Percentiles rank a stretch among this genome's conserved stretches.
phyloP scores from a whole-genome alignment of 2,113 vertebrate species.

The Perognathus longimembris region DNA sequence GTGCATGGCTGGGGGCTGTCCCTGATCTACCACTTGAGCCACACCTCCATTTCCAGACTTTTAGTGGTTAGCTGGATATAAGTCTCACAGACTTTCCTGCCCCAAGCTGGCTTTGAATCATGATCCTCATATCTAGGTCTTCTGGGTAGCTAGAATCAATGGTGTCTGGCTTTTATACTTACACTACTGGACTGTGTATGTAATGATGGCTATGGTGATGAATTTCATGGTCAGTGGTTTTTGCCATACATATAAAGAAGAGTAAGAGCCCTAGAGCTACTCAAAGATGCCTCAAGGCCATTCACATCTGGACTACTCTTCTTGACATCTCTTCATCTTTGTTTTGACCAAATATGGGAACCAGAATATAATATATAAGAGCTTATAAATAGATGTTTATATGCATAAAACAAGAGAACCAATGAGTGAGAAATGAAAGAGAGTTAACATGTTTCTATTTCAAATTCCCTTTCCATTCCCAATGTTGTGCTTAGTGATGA shows the following conservation, averaged over 20 bases:
- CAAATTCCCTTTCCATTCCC: slow-evolving; percentile 6
- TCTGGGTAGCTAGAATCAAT: no score
- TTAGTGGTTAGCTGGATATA: no score
- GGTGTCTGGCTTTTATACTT: neutral
- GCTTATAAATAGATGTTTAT: neutral
- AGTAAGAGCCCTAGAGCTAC: neutral
- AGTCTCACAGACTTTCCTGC: no score
- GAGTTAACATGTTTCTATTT: slow-evolving; percentile 5
- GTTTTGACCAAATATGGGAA: slow-evolving; percentile 2
- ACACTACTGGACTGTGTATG: neutral
- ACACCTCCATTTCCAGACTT: no score
- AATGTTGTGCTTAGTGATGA: neutral
- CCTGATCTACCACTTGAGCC: no score
- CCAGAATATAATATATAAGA: neutral
- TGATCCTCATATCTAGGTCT: no score
- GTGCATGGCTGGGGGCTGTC: no score
- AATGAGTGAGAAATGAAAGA: neutral
- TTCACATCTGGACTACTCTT: neutral
- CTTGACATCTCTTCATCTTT: neutral
- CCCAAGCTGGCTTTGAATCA: no score
- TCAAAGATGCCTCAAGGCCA: neutral
- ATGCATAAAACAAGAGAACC: neutral
- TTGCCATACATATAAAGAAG: neutral
- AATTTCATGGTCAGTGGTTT: neutral
- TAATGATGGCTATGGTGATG: neutral